Base-by-base conservation (phyloP, 2,797 vertebrate genomes). In the Sarcophilus harrisii region DNA sequence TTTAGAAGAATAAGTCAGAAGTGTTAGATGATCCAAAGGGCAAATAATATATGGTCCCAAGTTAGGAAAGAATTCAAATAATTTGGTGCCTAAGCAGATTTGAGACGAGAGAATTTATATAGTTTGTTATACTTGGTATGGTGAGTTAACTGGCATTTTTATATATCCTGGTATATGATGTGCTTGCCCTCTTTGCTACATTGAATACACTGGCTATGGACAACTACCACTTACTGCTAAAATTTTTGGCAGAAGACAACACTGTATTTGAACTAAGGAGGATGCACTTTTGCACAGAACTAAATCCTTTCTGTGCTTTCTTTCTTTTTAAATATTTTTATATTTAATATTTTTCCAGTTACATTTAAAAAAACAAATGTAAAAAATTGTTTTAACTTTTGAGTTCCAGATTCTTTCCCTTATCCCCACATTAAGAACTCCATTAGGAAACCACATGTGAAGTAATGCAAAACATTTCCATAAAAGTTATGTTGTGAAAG, bases 281-380 rank as follows among this genome's bases (percentile, higher is more conserved):
- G 28, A 92, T 89, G 27, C 55, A 94, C 87, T 57, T 96, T 96
- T n/a, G 5, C 6, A 91, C 16, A 30, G 24, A 95, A 90, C n/a
- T 49, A 24, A 38, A 27, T 93, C 11, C 38, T 73, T 49, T 45
- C 52, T 92, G 30, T 21, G 87, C 10, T 21, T 32, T 92, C 93
- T 95, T 52, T 93, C 54, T 55, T 55, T 55, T 55, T 10, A 11
- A 55, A 55, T 55, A 55, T 55, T 55, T 55, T 55, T 55, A 55
- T 55, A 55, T 55, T 55, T 55, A 55, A 55, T 1, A 55, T 55
- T 55, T 54, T 55, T 55, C 8, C 54, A 55, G 54, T 55, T 55
- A 55, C 9, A 55, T 55, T 55, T 11, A 55, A 52, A 52, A 52
- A 52, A 52, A 49, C 49, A 52, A 52, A 52, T 52, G 52, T 52